These are phyloP conservation scores for Remorina albescens DNA, from an alignment of 2,797 vertebrate species.

Conservation along the genomic window DNA sequence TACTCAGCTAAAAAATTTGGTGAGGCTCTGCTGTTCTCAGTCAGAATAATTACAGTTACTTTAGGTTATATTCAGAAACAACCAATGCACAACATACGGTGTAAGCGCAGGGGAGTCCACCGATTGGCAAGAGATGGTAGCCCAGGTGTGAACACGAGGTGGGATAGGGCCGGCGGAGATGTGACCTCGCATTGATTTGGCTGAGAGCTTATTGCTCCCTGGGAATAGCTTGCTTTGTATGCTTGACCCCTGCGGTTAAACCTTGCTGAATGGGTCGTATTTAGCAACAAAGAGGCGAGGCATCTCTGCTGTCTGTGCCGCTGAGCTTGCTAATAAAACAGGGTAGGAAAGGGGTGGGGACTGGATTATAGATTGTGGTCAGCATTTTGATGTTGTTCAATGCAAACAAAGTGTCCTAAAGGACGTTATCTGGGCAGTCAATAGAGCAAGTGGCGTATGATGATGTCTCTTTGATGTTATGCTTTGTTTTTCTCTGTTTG, in stretches of 20 bases:
- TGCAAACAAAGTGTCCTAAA: conserved; percentile 71
- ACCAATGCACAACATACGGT: conserved; percentile 3
- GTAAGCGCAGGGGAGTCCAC: conserved; percentile 2
- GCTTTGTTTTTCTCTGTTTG: conserved; percentile 18
- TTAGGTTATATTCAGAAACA: conserved; percentile 1
- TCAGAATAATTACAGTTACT: conserved; percentile 9
- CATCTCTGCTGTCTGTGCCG: conserved; percentile 60
- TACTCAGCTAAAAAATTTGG: conserved; percentile 1
- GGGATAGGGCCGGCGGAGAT: conserved; percentile 53
- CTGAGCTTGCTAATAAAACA: conserved; percentile 73
- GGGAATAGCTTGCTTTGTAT: conserved; percentile 65
- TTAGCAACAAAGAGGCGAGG: conserved; percentile 73
- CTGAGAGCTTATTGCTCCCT: conserved; percentile 75
- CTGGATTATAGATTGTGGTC: conserved; percentile 72
- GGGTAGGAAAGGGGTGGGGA: conserved; percentile 57
- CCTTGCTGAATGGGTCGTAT: conserved; percentile 72
- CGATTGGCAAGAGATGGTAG: conserved; percentile 47
- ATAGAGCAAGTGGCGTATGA: conserved; percentile 54
- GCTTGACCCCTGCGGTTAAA: conserved; percentile 69
- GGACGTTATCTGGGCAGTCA: conserved; percentile 55
- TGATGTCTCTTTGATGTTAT: conserved; percentile 42
- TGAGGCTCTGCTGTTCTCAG: background rate
- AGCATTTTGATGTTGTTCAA: conserved; percentile 74
- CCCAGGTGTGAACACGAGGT: conserved; percentile 66
- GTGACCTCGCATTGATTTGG: conserved; percentile 59